A percentile compares a stretch with the other conserved stretches of the same genome.
These are phyloP conservation scores for Parnassius orleans DNA, from an alignment of 2,888 invertebrate genomes.

Conservation along the genomic window DNA sequence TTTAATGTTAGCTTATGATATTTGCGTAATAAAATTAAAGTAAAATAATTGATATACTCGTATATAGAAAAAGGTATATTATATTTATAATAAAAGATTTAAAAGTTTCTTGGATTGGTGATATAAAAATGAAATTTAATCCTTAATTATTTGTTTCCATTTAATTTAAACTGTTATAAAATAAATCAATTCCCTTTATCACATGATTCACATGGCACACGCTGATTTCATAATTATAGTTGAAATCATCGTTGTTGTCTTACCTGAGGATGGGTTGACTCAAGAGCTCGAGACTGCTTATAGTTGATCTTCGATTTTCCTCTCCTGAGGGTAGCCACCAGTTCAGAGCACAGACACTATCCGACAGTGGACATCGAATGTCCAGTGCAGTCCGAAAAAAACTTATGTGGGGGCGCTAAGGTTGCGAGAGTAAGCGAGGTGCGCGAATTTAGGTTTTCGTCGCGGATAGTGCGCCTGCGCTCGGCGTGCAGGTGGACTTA, in stretches of 20 bases:
- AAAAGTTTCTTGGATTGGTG: no score
- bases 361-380: constrained; percentile 49
- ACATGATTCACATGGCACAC: constrained; percentile 54
- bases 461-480: constrained; percentile 55
- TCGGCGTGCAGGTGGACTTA: constrained; percentile 53
- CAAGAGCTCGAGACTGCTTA: constrained; percentile 30
- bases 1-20: background rate
- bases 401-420: constrained; percentile 49
- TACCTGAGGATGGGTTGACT: constrained; percentile 49
- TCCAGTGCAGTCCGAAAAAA: constrained; percentile 36
- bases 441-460: constrained; percentile 37
- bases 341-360: constrained; percentile 66
- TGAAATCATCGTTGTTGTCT: constrained; percentile 41
- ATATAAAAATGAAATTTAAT: no score
- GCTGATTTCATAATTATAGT: constrained; percentile 38
- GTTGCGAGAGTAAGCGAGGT: constrained; percentile 43
- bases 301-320: constrained; percentile 40
- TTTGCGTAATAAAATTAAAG: constrained; percentile 1
- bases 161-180: no score
- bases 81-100: no score
- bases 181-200: constrained; percentile 39
- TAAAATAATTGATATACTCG: background rate
- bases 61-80: no score
- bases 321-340: constrained; percentile 46
- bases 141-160: background rate